These are phyloP conservation scores for Xanthorhoe designata DNA, from an alignment of 2,888 invertebrate species.

Conservation along the genomic window DNA sequence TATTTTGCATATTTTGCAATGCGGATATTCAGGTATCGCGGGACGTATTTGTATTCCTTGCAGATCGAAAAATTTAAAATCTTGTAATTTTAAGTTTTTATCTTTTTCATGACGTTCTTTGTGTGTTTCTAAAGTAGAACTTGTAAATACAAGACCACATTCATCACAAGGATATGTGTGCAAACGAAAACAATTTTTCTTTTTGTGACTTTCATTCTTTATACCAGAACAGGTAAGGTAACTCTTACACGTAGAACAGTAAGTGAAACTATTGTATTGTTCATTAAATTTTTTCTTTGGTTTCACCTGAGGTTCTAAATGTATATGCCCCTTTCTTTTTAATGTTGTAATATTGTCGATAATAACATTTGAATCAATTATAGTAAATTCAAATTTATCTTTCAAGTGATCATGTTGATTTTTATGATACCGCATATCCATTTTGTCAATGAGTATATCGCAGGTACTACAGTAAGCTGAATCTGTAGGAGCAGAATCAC, in stretches of 20 bases:
- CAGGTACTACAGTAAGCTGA: conserved; percentile 63
- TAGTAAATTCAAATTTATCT: conserved; percentile 49
- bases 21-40: conserved; percentile 65
- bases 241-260: conserved; percentile 64
- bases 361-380: conserved; percentile 48
- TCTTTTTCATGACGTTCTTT: conserved; percentile 53
- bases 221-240: conserved; percentile 50
- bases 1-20: conserved; percentile 61
- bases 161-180: conserved; percentile 54
- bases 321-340: conserved; percentile 2
- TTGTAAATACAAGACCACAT: conserved; percentile 66
- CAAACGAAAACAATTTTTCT: conserved; percentile 54
- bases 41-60: conserved; percentile 58
- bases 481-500: conserved; percentile 50
- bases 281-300: conserved; percentile 22
- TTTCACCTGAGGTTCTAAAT: conserved; percentile 13
- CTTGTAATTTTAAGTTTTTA: conserved; percentile 55
- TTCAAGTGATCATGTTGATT: conserved; percentile 45
- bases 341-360: conserved; percentile 16
- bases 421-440: conserved; percentile 51
- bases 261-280: conserved; percentile 46
- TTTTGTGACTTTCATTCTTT: conserved; percentile 50
- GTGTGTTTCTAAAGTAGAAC: conserved; percentile 53
- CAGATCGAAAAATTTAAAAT: conserved; percentile 65
- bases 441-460: conserved; percentile 61